Base-by-base conservation (phyloP, 1,140 invertebrate genomes). In the Metaphire vulgaris region DNA sequence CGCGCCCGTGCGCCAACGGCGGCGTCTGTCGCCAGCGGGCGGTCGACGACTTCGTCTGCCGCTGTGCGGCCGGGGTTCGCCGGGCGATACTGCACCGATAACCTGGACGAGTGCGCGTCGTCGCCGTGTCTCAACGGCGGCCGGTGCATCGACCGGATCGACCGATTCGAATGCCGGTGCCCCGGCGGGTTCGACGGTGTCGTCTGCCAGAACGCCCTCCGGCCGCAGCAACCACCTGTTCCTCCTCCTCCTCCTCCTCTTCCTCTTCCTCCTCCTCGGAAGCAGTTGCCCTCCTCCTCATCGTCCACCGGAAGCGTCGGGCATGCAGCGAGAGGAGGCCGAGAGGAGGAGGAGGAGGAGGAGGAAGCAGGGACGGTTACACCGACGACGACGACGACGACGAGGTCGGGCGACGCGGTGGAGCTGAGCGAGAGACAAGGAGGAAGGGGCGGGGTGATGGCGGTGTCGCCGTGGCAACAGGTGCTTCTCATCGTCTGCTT, bases 51-150 rank as follows among this genome's bases (percentile, higher is more conserved):
- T 86, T 84, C 80, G 84, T 82, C 0, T 87, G 86, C 78, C 74
- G 69, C 26, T 99, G 98, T 87, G 94, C 94, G 15, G n/a, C 89
- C 91, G 26, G 97, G 97, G 72, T 99, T 98, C 82, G 93, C 92
- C 28, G 98, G 98, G 12, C 98, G 98, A 88, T 90, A 96, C 69
- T 99, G 98, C 83, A 94, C 99, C 81, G 90, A 94, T 74, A 98
- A 98, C 84, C 92, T 97, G 33, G 92, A 99, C 82, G 88, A 99
- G 0, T 99, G 97, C 72, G 66, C 33, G 21, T 88, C 90, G 72
- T 89, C 90, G 71, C 92, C 92, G 0, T 97, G 95, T 86, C 86
- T 90, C 31, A 95, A 96, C 85, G 92, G 91, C 33, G 95, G 93
- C 65, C 91, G 90, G n/a, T 97, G 94, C 86, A 88, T 33, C 26